phyloP scores from a whole-genome alignment of 1,140 invertebrate genomes.

The Achroia grisella region DNA sequence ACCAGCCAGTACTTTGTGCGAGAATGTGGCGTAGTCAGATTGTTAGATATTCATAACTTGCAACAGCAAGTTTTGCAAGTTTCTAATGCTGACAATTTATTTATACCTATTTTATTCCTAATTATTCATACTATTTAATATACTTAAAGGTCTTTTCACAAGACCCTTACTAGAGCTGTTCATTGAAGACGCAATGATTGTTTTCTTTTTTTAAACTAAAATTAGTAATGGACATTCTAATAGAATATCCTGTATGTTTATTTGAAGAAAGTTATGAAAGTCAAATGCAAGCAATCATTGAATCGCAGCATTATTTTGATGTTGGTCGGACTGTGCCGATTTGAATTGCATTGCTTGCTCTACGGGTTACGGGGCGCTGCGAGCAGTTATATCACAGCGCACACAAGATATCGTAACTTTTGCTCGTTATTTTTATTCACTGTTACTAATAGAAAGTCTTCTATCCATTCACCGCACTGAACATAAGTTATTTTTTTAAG shows the following conservation, averaged over 20 bases:
- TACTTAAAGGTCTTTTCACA: too few relatives aligned
- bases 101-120: constrained; percentile 1
- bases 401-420: constrained; percentile 62
- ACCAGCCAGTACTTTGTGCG: constrained; percentile 37
- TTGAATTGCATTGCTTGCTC: constrained; percentile 14
- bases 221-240: too few relatives aligned
- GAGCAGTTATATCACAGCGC: constrained; percentile 56
- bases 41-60: constrained; percentile 46
- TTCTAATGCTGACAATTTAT: constrained; percentile 31
- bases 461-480: constrained; percentile 54
- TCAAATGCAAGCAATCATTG: constrained; percentile 29
- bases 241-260: background rate
- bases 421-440: constrained; percentile 40
- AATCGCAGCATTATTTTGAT: constrained; percentile 1
- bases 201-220: too few relatives aligned
- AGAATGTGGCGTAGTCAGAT: constrained; percentile 38
- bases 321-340: background rate
- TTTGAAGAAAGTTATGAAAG: constrained; percentile 26
- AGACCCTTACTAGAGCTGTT: too few relatives aligned
- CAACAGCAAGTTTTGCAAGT: constrained; percentile 35
- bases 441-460: constrained; percentile 56
- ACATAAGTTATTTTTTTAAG: constrained; percentile 42
- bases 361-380: constrained; percentile 3
- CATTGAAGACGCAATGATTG: too few relatives aligned
- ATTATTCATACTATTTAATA: too few relatives aligned